These are phyloP conservation scores for Cottus gobio DNA, from an alignment of 2,113 vertebrate species.

Conservation along the genomic window DNA sequence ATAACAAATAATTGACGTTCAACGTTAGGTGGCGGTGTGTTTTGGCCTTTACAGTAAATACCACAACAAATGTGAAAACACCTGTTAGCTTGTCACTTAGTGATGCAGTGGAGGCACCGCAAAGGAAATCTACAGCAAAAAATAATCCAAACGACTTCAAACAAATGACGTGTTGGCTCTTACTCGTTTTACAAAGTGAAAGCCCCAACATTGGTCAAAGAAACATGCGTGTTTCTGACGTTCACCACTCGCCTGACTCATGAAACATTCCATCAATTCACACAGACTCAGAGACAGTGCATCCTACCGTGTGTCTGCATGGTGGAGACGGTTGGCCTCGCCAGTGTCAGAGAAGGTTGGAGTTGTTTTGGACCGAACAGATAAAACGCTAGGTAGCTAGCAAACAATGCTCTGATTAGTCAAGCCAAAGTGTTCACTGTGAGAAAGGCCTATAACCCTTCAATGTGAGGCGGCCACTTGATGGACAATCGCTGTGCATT, in stretches of 20 bases:
- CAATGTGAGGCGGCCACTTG: background rate
- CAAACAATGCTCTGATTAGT: background rate
- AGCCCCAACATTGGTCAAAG: background rate
- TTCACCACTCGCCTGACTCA: background rate
- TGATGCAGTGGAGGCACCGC: background rate
- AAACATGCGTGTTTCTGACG: background rate
- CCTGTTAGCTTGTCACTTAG: background rate
- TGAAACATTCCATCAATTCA: background rate
- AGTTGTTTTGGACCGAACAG: background rate
- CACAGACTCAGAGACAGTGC: background rate
- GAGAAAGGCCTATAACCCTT: background rate
- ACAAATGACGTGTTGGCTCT: background rate
- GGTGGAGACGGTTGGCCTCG: background rate
- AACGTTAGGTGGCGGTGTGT: background rate
- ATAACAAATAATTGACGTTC: too few relatives aligned
- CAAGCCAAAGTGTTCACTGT: conserved; percentile 25
- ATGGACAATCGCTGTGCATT: conserved; percentile 33
- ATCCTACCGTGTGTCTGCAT: background rate
- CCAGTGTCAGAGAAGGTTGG: background rate
- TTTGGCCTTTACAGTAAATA: background rate
- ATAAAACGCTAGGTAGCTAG: background rate
- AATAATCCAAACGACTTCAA: background rate
- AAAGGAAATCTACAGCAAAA: background rate
- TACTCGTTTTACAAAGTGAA: background rate
- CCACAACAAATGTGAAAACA: too few relatives aligned